A percentile compares a stretch with the other conserved stretches of the same genome.
Conservation (phyloP, 2,797 vertebrate species). For the Manis pentadactyla region DNA sequence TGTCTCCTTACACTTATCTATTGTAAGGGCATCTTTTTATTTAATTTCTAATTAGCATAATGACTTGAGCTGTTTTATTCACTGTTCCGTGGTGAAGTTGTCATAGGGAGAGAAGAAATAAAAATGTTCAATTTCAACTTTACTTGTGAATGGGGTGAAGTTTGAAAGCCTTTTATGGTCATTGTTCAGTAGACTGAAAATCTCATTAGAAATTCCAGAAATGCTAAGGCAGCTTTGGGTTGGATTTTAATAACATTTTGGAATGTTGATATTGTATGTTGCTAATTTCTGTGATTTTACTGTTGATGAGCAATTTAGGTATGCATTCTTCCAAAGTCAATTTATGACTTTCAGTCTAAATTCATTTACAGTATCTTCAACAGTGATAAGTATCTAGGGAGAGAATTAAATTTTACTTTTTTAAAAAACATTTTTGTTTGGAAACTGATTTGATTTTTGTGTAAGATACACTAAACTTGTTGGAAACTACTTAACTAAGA, state of each 20-base stretch:
- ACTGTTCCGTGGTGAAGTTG: slow-evolving; percentile 77
- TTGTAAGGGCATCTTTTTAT: slow-evolving; percentile 55
- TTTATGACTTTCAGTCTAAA: slow-evolving; percentile 60
- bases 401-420: slow-evolving; percentile 36
- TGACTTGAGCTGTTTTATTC: slow-evolving; percentile 63
- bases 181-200: slow-evolving; percentile 69
- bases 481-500: slow-evolving; percentile 42
- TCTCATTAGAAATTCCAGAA: slow-evolving; percentile 63
- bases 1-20: slow-evolving; percentile 45
- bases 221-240: slow-evolving; percentile 51
- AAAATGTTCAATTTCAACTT: slow-evolving; percentile 50
- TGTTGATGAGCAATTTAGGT: slow-evolving; percentile 48
- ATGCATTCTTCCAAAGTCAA: slow-evolving; percentile 19
- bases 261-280: background rate
- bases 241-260: slow-evolving; percentile 66
- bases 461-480: slow-evolving; percentile 12
- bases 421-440: background rate
- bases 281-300: slow-evolving; percentile 47
- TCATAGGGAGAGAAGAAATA: slow-evolving; percentile 78
- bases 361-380: slow-evolving; percentile 42
- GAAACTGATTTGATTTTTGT: background rate
- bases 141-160: slow-evolving; percentile 40
- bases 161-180: slow-evolving; percentile 56
- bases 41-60: slow-evolving; percentile 75
- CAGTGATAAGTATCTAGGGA: background rate